Conservation (phyloP, 2,113 vertebrate species). For the Sander vitreus region DNA sequence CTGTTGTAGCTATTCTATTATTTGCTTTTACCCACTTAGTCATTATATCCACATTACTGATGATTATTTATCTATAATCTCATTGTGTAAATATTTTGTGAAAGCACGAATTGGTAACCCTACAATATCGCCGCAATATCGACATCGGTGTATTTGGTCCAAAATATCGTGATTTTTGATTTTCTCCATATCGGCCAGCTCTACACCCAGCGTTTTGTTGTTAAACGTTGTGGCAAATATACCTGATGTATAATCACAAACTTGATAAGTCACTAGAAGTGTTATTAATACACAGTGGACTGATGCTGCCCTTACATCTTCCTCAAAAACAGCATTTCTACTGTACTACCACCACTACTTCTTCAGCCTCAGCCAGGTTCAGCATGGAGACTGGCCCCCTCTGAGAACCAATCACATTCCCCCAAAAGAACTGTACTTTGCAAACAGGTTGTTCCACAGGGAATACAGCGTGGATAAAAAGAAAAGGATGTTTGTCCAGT, state of each 20-base stretch:
- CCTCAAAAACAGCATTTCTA: not conserved
- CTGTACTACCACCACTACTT: not conserved
- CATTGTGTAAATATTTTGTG: too few relatives aligned
- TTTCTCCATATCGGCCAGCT: too few relatives aligned
- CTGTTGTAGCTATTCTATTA: too few relatives aligned
- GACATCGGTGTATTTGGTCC: too few relatives aligned
- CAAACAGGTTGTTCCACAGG: conserved; percentile 54
- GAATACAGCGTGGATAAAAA: conserved; percentile 30
- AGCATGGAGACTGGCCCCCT: conserved; percentile 38
- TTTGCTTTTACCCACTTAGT: too few relatives aligned
- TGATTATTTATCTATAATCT: too few relatives aligned
- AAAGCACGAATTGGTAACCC: too few relatives aligned
- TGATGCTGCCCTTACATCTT: not conserved
- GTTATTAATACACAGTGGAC: not conserved
- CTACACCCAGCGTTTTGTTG: not conserved
- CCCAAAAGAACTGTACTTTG: conserved; percentile 35
- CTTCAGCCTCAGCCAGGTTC: not conserved
- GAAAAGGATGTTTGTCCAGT: conserved; percentile 69
- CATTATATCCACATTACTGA: too few relatives aligned
- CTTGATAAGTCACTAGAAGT: not conserved
- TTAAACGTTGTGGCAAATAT: not conserved
- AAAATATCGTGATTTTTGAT: too few relatives aligned
- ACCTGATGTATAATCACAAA: not conserved
- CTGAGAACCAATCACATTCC: conserved; percentile 49
- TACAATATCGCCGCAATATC: too few relatives aligned